Evolutionary conservation across 1,140 invertebrate genomes (phyloP), one percentile per base, ranked within the genome.

Genomic region (Drosophila lini): DNA sequence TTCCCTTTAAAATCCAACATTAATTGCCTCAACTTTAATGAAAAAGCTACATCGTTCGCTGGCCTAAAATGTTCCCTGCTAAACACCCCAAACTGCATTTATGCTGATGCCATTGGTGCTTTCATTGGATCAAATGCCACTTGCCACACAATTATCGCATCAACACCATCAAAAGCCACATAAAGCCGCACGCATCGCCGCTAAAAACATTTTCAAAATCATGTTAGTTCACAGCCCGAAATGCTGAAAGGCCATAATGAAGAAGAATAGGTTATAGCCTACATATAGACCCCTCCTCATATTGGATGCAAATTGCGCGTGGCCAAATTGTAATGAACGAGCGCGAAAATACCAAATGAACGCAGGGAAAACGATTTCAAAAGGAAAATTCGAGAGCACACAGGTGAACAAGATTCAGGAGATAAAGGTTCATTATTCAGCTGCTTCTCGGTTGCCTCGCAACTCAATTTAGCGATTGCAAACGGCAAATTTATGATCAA

Each of bases 221-320:
- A 55, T 70, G 64, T 74, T 52, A 32, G 31, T 44, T 44, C 31
- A 31, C 22, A 31, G 45, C 9, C 62, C 31, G 15, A 70, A 73
- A 38, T 47, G 28, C 32, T 38, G 32, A 59, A 41, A 50, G 16
- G 31, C 53, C 40, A 59, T 52, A 74, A 67, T 47, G 41, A 50
- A 63, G 61, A 40, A 73, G 44, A 59, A 68, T 52, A 25, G 63
- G 28, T 40, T 11, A 53, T 34, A 22, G 28, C 41, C 36, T 28
- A 28, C 25, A 28, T 28, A 28, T 28, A 28, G 25, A 68, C 50
- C 28, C 45, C 58, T 13, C 7, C 47, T 58, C 57, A 81, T 77
- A 62, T 65, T 40, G 45, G 50, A 83, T 83, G 81, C 76, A 83
- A 83, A 84, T 84, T 84, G 63, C 42, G 60, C 81, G 52, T 69